Evolutionary conservation across 2,888 invertebrate species (phyloP).

Genomic region (Drosophila ochracea): DNA sequence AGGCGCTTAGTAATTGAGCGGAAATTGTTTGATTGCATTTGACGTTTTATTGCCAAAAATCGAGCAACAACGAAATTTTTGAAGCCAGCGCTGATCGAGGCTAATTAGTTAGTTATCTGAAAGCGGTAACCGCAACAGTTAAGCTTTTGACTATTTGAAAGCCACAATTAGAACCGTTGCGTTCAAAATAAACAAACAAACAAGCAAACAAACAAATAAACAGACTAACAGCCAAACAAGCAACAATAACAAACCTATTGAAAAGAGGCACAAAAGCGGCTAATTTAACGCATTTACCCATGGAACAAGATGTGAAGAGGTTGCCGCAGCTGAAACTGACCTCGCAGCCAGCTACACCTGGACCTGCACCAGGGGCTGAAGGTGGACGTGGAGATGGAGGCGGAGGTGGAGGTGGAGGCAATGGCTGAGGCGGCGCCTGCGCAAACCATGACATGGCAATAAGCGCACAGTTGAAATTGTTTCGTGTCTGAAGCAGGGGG

Average conservation of each 20-base stretch:
- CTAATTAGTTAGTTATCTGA: conserved; percentile 44
- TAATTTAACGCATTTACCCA: conserved; percentile 81
- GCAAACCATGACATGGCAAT: conserved; percentile 63
- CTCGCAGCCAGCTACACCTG: neutral
- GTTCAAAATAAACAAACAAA: conserved; percentile 31
- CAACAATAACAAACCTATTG: conserved; percentile 25
- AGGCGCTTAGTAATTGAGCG: conserved; percentile 69
- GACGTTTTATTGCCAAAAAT: conserved; percentile 47
- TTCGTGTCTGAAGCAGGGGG: neutral
- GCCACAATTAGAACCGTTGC: conserved; percentile 52
- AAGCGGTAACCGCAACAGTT: conserved; percentile 27
- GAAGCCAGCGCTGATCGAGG: conserved; percentile 34
- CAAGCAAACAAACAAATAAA: conserved; percentile 2
- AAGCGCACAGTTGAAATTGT: conserved; percentile 1
- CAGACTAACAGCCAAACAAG: conserved; percentile 4
- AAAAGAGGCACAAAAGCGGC: conserved; percentile 70
- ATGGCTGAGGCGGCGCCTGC: conserved; percentile 53
- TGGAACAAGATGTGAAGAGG: conserved; percentile 33
- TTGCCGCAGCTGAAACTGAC: conserved; percentile 33
- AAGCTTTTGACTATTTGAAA: conserved; percentile 33
- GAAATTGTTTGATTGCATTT: conserved; percentile 74
- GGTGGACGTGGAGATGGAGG: neutral
- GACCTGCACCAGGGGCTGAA: conserved; percentile 2
- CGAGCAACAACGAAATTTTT: neutral
- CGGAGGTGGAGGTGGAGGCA: conserved; percentile 1